These are phyloP conservation scores for Ormyrus rosae DNA, from an alignment of 2,888 invertebrate genomes.

Conservation along the genomic window DNA sequence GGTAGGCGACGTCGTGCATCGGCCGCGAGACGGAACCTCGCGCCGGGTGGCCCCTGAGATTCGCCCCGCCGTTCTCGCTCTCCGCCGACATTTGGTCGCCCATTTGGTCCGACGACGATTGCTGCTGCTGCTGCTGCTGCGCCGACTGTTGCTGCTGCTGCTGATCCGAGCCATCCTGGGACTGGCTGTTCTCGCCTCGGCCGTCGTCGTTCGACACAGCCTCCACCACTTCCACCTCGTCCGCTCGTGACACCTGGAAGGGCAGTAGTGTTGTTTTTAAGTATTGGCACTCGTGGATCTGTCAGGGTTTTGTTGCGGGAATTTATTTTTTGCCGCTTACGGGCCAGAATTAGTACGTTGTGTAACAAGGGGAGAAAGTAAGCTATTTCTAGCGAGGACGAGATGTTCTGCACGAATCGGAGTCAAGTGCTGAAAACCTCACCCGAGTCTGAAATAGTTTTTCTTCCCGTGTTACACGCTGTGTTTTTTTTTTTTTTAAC, in stretches of 20 bases:
- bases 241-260: constrained; percentile 71
- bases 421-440: no score
- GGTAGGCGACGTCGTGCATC: constrained; percentile 81
- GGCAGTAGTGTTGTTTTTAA: no score
- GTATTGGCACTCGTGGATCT: no score
- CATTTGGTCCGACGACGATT: constrained; percentile 30
- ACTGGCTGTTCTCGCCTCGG: constrained; percentile 74
- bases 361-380: no score
- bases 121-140: constrained; percentile 44
- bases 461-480: no score
- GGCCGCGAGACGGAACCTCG: constrained; percentile 53
- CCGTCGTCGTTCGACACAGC: constrained; percentile 78
- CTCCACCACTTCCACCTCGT: constrained; percentile 83
- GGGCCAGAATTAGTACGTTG: no score
- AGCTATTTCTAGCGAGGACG: no score
- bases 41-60: constrained; percentile 67
- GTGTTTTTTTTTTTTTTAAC: no score
- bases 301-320: no score
- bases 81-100: constrained; percentile 20
- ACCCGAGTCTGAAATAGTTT: no score
- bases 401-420: no score
- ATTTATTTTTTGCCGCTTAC: no score
- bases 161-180: constrained; percentile 78
- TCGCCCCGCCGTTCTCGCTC: constrained; percentile 65
- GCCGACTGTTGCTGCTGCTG: constrained; percentile 63